Percentiles rank a stretch among this genome's conserved stretches.
These are phyloP conservation scores for Podocnemis expansa DNA, from an alignment of 2,113 vertebrate species.

Conservation along the genomic window DNA sequence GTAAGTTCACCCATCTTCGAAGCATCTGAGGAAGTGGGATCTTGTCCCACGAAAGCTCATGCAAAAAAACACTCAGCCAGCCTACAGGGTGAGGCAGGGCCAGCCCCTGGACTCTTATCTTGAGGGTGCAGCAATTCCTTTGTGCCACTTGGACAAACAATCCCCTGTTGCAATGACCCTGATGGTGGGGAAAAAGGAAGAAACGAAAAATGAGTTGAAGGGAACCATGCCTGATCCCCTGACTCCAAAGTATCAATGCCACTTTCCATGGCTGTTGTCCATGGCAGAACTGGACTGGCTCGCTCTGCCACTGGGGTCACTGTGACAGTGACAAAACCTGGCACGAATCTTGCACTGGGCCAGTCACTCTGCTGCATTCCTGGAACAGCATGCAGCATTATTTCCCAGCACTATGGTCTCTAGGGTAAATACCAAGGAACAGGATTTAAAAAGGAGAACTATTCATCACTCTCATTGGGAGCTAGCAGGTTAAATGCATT, in stretches of 20 bases:
- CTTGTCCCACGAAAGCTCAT: too few relatives aligned
- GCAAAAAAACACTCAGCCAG: too few relatives aligned
- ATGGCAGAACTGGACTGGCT: neutral
- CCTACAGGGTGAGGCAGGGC: neutral
- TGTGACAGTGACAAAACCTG: neutral
- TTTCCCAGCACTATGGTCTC: neutral
- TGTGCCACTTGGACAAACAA: neutral
- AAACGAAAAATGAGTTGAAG: neutral
- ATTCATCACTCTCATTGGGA: neutral
- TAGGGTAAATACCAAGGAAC: too few relatives aligned
- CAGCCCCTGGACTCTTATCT: neutral
- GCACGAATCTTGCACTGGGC: neutral
- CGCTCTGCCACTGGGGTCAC: neutral
- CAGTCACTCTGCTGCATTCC: neutral
- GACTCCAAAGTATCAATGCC: neutral
- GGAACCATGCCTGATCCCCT: neutral
- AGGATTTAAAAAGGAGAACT: neutral
- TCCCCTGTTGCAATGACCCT: neutral
- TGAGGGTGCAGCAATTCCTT: neutral
- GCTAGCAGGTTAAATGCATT: neutral
- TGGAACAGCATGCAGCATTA: neutral
- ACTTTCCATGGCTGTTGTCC: neutral
- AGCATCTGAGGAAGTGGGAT: too few relatives aligned
- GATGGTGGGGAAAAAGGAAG: neutral
- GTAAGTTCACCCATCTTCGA: too few relatives aligned